Conservation (phyloP, 2,888 invertebrate species). For the Amphipoea lucens region DNA sequence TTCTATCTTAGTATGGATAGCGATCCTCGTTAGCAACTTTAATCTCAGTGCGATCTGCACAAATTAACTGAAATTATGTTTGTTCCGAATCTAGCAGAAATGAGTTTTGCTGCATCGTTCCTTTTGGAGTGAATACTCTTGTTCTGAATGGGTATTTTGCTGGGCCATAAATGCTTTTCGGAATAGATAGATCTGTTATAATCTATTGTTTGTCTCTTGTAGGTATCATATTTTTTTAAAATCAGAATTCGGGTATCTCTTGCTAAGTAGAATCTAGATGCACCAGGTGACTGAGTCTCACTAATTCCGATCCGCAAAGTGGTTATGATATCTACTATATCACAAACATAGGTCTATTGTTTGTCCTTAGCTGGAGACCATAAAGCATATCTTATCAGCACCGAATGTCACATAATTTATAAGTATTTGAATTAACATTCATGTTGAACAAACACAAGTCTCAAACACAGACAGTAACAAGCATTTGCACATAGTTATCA, state of each 20-base stretch:
- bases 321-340: no score
- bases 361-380: not conserved
- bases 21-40: conserved; percentile 52
- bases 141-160: not conserved
- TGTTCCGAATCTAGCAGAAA: conserved; percentile 19
- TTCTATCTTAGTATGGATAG: conserved; percentile 57
- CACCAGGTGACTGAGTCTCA: not conserved
- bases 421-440: conserved; percentile 15
- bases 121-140: conserved; percentile 3
- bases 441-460: conserved; percentile 22
- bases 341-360: not conserved
- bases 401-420: not conserved
- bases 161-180: not conserved
- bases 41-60: conserved; percentile 37
- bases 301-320: not conserved
- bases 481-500: conserved; percentile 40
- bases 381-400: not conserved
- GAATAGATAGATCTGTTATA: no score
- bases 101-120: conserved; percentile 23
- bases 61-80: conserved; percentile 45
- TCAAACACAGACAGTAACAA: conserved; percentile 16
- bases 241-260: not conserved
- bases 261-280: no score
- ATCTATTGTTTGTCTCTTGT: not conserved
- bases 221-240: no score